Evolutionary conservation across 2,888 invertebrate genomes (phyloP).

Genomic region (Tiliacea aurago): DNA sequence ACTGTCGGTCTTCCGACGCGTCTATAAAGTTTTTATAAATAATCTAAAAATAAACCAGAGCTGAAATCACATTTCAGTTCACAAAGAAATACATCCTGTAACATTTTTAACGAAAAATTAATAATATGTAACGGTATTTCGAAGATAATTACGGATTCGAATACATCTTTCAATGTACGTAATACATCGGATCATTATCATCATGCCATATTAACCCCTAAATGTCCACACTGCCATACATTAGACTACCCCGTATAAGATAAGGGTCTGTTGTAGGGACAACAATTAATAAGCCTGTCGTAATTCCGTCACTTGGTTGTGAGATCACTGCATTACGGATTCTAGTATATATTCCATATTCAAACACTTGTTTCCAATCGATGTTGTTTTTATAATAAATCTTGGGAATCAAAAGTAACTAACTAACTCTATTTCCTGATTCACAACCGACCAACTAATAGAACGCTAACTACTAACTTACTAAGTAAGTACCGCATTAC

Average conservation of each 20-base stretch:
- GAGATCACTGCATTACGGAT: slow-evolving; percentile 23
- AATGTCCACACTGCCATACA: slow-evolving; percentile 28
- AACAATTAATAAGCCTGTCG: slow-evolving; percentile 35
- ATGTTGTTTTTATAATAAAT: neutral
- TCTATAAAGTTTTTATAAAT: slow-evolving; percentile 32
- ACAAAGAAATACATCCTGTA: neutral
- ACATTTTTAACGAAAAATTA: slow-evolving; percentile 8
- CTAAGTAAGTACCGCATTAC: slow-evolving; percentile 35
- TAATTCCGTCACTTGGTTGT: slow-evolving; percentile 21
- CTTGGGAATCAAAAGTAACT: neutral
- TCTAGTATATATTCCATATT: neutral
- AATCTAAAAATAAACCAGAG: slow-evolving; percentile 27
- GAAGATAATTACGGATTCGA: neutral
- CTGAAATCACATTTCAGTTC: slow-evolving; percentile 4
- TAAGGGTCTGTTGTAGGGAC: slow-evolving; percentile 34
- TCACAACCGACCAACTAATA: slow-evolving; percentile 24
- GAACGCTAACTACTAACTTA: slow-evolving; percentile 34
- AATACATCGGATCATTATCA: slow-evolving; percentile 10
- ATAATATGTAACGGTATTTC: slow-evolving; percentile 1
- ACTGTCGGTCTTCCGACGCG: slow-evolving; percentile 23
- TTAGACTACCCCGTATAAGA: slow-evolving; percentile 28
- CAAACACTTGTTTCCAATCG: neutral
- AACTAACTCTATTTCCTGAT: slow-evolving; percentile 13
- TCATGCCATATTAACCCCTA: slow-evolving; percentile 37
- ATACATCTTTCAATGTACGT: neutral